These are phyloP conservation scores for Pipistrellus nathusii DNA, from an alignment of 2,797 vertebrate genomes.

Conservation along the genomic window DNA sequence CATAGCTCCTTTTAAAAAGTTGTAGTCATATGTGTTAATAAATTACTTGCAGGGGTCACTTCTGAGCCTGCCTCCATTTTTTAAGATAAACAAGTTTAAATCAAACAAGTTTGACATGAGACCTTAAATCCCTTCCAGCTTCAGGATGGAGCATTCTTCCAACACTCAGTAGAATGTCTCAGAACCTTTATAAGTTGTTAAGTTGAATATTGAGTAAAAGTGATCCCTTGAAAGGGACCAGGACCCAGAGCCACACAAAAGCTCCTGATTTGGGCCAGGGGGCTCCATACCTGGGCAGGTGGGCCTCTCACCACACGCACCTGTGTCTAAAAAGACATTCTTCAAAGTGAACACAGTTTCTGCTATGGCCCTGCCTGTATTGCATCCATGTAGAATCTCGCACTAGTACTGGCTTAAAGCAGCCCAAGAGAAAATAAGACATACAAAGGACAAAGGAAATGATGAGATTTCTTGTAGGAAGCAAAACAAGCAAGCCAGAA, in stretches of 20 bases:
- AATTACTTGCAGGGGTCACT: conserved; percentile 55
- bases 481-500: not conserved
- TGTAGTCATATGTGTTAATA: conserved; percentile 78
- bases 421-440: not conserved
- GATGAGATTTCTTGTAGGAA: not conserved
- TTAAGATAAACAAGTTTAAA: not conserved
- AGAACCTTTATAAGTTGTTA: not conserved
- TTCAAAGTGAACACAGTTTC: not conserved
- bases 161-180: not conserved
- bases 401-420: not conserved
- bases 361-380: not conserved
- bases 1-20: conserved; percentile 46
- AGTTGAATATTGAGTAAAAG: not conserved
- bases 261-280: not conserved
- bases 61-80: not conserved
- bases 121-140: not conserved
- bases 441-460: not conserved
- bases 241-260: not conserved
- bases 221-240: not conserved
- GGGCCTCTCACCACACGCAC: not conserved
- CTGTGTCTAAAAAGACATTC: no score
- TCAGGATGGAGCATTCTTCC: not conserved
- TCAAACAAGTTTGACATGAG: not conserved
- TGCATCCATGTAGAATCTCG: rapidly evolving
- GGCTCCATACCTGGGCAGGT: not conserved